Evolutionary conservation across 2,113 vertebrate species (phyloP), one percentile per base, ranked within the genome.

Genomic region (Chlamydotis undulata): DNA sequence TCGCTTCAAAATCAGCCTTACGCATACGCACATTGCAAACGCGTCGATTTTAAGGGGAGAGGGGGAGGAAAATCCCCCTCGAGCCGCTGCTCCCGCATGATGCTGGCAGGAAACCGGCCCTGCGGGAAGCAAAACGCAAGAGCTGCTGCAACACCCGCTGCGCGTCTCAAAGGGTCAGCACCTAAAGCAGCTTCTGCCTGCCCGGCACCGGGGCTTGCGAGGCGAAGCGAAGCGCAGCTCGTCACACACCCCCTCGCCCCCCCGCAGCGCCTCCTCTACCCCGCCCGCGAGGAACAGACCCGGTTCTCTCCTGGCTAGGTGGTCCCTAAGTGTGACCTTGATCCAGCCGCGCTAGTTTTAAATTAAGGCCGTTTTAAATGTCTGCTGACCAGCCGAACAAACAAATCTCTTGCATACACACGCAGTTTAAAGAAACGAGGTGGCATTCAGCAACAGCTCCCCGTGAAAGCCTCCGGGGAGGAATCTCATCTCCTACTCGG

Each of bases 351-450:
- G 90, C 37, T 7, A 3, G 4, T 63, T 83, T 95, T 95, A 83
- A 94, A 87, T 97, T 98, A 98, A 98, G 98, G 97, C 97, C 97
- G 78, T 97, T 96, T 67, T 14, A 88, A 95, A 97, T 53, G 73
- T 97, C 97, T 96, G 75, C 96, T 82, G 84, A 96, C 94, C 91
- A 89, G 93, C 94, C 75, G 74, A 67, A 64, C 77, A 85, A 88
- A 91, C 94, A 80, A 93, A 91, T 83, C 82, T 95, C 91, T 89
- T 37, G 37, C 95, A 94, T 96, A 67, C 95, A 97, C 95, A 97
- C 73, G 7, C 1, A 63, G 52, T 37, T 95, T 61, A 84, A 92
- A 87, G 93, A 45, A 56, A 10, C 22, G 3, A 53, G 83, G 83
- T 77, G 60, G 84, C 92, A 11, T 43, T 68, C 52, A 90, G 77